A percentile compares a stretch with the other conserved stretches of the same genome.
These are phyloP conservation scores for Brenthis hecate DNA, from an alignment of 2,888 invertebrate species.

Conservation along the genomic window DNA sequence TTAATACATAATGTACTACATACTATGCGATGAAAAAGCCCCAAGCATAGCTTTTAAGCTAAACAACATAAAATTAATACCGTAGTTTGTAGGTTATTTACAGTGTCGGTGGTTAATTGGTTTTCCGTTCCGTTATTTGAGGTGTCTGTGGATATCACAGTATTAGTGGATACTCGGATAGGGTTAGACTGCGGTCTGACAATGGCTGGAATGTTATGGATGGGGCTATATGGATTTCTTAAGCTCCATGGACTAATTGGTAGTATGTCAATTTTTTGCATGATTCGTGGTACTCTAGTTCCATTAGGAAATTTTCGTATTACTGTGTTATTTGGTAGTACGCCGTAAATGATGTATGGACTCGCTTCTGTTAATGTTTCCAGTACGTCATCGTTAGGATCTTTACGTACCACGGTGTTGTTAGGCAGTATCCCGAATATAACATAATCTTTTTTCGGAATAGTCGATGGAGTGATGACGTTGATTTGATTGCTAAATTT, in stretches of 20 bases:
- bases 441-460: constrained; percentile 86
- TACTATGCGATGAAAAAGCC: constrained; percentile 60
- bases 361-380: constrained; percentile 86
- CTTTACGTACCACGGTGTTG: constrained; percentile 89
- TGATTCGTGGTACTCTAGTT: constrained; percentile 87
- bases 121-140: constrained; percentile 83
- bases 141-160: constrained; percentile 81
- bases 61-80: constrained; percentile 80
- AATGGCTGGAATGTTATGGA: constrained; percentile 82
- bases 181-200: constrained; percentile 82
- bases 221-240: constrained; percentile 83
- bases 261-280: constrained; percentile 82
- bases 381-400: constrained; percentile 85
- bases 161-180: constrained; percentile 86
- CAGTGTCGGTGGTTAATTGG: constrained; percentile 78
- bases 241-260: constrained; percentile 83
- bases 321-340: constrained; percentile 89
- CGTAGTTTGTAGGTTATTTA: constrained; percentile 80
- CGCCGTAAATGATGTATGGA: constrained; percentile 88
- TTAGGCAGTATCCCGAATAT: constrained; percentile 90
- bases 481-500: constrained; percentile 52
- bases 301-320: constrained; percentile 91
- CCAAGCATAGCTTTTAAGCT: constrained; percentile 76
- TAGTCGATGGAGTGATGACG: constrained; percentile 51
- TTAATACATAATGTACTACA: constrained; percentile 50